A percentile compares a stretch with the other conserved stretches of the same genome.
These are phyloP conservation scores for Caradrina clavipalpis DNA, from an alignment of 2,888 invertebrate genomes.

Conservation along the genomic window DNA sequence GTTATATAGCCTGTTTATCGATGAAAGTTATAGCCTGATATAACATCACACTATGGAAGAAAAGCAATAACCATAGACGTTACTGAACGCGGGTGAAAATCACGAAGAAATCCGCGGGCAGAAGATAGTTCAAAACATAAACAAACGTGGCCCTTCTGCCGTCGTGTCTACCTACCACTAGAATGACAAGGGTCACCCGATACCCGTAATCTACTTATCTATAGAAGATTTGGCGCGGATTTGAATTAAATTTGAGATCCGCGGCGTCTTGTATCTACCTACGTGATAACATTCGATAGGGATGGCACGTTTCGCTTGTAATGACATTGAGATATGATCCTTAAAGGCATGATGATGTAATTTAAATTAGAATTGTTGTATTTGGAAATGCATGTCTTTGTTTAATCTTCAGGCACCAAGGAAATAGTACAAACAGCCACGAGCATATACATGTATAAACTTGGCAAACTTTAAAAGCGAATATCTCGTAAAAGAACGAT, in stretches of 20 bases:
- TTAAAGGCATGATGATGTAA: neutral
- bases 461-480: too few species aligned
- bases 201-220: slow-evolving; percentile 57
- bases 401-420: neutral
- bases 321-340: slow-evolving; percentile 9
- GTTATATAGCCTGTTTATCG: too few species aligned
- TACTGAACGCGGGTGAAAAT: too few species aligned
- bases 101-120: too few species aligned
- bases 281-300: slow-evolving; percentile 42
- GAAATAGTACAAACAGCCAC: too few species aligned
- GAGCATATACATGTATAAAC: too few species aligned
- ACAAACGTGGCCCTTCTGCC: slow-evolving; percentile 30
- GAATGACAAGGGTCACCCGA: slow-evolving; percentile 53
- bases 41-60: too few species aligned
- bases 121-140: neutral
- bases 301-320: slow-evolving; percentile 2
- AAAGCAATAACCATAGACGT: too few species aligned
- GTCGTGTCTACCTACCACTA: neutral
- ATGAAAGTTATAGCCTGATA: too few species aligned
- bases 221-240: slow-evolving; percentile 45
- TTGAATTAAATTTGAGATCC: slow-evolving; percentile 58
- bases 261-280: slow-evolving; percentile 24
- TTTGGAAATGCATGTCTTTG: neutral
- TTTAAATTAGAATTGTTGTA: neutral
- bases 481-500: too few species aligned